Conservation (phyloP, 2,888 invertebrate genomes). For the Platycnemis pennipes region DNA sequence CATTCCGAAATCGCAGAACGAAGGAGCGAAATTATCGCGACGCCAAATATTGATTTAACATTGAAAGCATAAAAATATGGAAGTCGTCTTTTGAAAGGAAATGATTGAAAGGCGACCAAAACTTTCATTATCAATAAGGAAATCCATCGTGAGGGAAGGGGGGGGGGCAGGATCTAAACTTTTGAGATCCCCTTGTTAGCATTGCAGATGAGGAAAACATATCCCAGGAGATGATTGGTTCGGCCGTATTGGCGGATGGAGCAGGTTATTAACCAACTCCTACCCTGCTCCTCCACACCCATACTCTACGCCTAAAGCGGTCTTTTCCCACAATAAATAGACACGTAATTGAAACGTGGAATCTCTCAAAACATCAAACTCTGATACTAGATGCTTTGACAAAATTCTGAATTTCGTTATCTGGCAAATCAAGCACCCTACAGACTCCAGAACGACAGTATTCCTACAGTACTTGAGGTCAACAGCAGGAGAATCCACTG, state of each 20-base stretch:
- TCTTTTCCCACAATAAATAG: neutral
- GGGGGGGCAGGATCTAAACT: neutral
- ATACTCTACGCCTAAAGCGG: neutral
- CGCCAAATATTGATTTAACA: neutral
- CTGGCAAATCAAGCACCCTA: neutral
- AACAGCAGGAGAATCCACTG: too few relatives aligned
- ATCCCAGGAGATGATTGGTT: neutral
- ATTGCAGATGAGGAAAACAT: neutral
- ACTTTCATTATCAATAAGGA: neutral
- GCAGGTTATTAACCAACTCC: neutral
- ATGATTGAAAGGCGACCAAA: neutral
- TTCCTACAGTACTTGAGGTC: neutral
- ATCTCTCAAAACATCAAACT: neutral
- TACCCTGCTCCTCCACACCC: neutral
- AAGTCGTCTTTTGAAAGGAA: neutral
- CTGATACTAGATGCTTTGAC: neutral
- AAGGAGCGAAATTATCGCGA: neutral
- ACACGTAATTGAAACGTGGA: neutral
- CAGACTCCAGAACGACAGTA: too few relatives aligned
- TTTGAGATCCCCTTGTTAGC: conserved; percentile 14
- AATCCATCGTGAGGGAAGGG: neutral
- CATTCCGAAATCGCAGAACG: neutral
- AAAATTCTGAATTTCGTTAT: neutral
- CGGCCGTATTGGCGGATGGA: neutral
- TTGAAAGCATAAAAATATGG: neutral